A percentile compares a stretch with the other conserved stretches of the same genome.
These are phyloP conservation scores for Phodopus roborovskii DNA, from an alignment of 2,113 vertebrate genomes.

Conservation along the genomic window DNA sequence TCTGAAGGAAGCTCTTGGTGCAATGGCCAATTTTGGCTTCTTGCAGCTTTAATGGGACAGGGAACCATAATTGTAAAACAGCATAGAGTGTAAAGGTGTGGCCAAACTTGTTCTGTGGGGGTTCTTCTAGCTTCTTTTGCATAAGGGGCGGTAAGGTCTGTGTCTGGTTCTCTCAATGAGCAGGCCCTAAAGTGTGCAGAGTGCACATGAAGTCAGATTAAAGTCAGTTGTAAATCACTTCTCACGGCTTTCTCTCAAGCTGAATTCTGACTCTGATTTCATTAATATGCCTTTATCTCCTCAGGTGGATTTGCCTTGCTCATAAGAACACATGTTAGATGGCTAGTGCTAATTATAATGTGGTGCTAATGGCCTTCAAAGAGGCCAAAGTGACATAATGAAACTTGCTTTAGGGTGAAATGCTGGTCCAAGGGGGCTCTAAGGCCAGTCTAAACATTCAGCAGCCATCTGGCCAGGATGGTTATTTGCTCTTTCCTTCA, in stretches of 20 bases:
- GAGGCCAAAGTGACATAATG: not conserved
- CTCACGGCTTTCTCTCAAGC: not conserved
- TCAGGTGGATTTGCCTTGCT: not conserved
- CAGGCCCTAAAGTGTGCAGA: not conserved
- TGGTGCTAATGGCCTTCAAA: not conserved
- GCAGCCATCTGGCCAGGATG: constrained; percentile 22
- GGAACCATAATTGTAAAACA: not conserved
- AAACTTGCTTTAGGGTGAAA: constrained; percentile 37
- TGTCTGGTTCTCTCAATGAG: not conserved
- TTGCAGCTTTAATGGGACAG: constrained; percentile 11
- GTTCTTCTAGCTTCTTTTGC: not conserved
- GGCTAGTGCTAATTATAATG: not conserved
- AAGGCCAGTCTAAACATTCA: not conserved
- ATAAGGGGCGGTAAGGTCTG: not conserved
- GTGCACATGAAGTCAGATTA: not conserved
- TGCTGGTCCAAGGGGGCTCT: not conserved
- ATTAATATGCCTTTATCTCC: not conserved
- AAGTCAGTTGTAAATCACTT: not conserved
- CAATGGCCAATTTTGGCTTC: constrained; percentile 8
- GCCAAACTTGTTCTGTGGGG: not conserved
- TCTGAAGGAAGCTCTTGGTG: too few relatives aligned
- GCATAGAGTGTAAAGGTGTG: not conserved
- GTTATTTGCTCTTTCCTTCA: not conserved
- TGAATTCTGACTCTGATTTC: not conserved
- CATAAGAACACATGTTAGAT: not conserved